Evolutionary conservation across 2,113 vertebrate genomes (phyloP), one percentile per base, ranked within the genome.

Genomic region (Callionymus lyra): DNA sequence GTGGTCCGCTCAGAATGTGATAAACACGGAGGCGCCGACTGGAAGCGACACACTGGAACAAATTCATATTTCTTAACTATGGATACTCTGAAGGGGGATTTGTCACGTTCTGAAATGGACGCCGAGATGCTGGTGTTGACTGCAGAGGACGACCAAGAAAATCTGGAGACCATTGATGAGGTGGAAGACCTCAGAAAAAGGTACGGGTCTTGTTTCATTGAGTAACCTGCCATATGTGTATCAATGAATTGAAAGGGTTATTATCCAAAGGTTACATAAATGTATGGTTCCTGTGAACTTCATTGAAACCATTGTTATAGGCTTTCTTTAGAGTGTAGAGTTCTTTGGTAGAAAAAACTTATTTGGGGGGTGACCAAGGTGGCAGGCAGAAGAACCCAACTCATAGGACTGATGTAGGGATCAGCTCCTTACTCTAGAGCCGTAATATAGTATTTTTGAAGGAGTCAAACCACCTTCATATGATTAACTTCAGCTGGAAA

Each of bases 111-210:
- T 12, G 81, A 79, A 0, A 71, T 77, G 1, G 84, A 85, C 27
- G 54, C 70, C 0, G 82, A 82, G 0, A 85, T 87, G 79, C 77
- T 64, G 0, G 6, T 53, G 37, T 15, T 87, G 70, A 73, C 74
- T 17, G 64, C 80, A 33, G 65, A 72, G 6, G 31, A 54, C 14
- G 9, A 34, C 6, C 72, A 60, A 42, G 45, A 64, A 31, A 56
- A 33, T 38, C 1, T 8, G 14, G 50, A 70, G 53, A 38, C 12
- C 31, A 41, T 53, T 0, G 84, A 87, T 34, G 88, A 87, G 58
- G 79, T 82, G 31, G 82, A 89, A 43, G 74, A 80, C 49, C 82
- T 94, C 31, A 76, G 68, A 47, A 88, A 86, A 53, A 93, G 91
- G 91, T 93, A 82, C 2, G 19, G 10, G n/a, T n/a, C 14, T 36